A percentile compares a stretch with the other conserved stretches of the same genome.
Conservation (phyloP, 1,140 invertebrate species). For the Drosophila sp. region DNA sequence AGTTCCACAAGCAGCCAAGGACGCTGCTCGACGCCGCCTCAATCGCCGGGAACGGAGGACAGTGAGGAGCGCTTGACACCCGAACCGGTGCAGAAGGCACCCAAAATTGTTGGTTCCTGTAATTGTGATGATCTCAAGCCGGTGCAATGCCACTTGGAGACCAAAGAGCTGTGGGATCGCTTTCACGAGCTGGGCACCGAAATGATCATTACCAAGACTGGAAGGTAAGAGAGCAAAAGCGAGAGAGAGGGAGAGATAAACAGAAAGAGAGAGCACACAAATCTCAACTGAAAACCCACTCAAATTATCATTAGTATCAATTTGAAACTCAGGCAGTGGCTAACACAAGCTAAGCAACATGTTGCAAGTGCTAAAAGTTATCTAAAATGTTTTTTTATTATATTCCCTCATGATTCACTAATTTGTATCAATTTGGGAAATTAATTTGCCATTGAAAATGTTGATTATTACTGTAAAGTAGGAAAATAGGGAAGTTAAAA, state of each 20-base stretch:
- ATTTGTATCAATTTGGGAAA: too few relatives aligned
- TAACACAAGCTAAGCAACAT: neutral
- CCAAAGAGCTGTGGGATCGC: conserved; percentile 96
- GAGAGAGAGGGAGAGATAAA: too few relatives aligned
- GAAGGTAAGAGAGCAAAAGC: too few relatives aligned
- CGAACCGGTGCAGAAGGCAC: conserved; percentile 82
- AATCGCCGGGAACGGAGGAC: conserved; percentile 80
- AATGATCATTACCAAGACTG: conserved; percentile 99
- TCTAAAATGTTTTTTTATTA: too few relatives aligned
- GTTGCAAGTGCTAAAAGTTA: neutral
- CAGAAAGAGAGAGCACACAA: too few relatives aligned
- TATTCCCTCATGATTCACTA: too few relatives aligned
- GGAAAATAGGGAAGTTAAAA: too few relatives aligned
- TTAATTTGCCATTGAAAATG: too few relatives aligned
- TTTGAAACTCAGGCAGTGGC: neutral
- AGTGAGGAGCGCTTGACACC: conserved; percentile 83
- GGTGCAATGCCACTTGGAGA: conserved; percentile 96
- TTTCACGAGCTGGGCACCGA: conserved; percentile 97
- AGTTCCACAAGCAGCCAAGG: conserved; percentile 82
- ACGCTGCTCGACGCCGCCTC: conserved; percentile 79
- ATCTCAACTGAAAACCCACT: neutral
- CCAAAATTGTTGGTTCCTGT: conserved; percentile 87
- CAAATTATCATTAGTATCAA: neutral
- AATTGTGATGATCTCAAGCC: conserved; percentile 93
- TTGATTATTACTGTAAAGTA: too few relatives aligned